phyloP scores from a whole-genome alignment of 2,888 invertebrate species.

The Phaedon cochleariae region DNA sequence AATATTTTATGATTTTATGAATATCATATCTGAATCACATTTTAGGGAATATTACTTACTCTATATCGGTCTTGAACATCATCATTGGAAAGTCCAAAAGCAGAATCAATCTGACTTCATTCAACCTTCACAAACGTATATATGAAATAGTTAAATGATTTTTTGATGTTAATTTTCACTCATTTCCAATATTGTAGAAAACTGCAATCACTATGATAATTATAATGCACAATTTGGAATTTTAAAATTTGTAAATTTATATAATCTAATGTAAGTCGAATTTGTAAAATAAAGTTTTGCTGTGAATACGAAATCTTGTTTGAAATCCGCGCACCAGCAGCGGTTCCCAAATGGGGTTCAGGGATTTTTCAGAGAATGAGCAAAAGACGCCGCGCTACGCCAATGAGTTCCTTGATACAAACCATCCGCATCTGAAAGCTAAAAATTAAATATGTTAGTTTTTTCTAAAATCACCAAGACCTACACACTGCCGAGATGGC shows the following conservation, averaged over 20 bases:
- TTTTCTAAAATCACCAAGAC: no score
- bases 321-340: not conserved
- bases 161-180: constrained; percentile 9
- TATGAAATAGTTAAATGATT: not conserved
- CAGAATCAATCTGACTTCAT: not conserved
- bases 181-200: constrained; percentile 34
- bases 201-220: constrained; percentile 43
- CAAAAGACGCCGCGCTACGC: no score
- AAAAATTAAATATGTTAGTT: no score
- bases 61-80: constrained; percentile 3
- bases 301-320: constrained; percentile 42
- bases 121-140: not conserved
- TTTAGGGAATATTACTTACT: not conserved
- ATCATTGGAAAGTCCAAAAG: not conserved
- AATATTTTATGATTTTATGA: not conserved
- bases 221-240: constrained; percentile 61
- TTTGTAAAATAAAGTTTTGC: constrained; percentile 57
- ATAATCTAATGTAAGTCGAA: constrained; percentile 54
- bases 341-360: not conserved
- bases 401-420: no score
- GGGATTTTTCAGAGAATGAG: no score
- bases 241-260: constrained; percentile 62
- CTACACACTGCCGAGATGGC: no score
- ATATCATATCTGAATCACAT: no score
- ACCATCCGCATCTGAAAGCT: no score